A percentile compares a stretch with the other conserved stretches of the same genome.
Conservation (phyloP, 2,888 invertebrate genomes). For the Dendrolimus pini region DNA sequence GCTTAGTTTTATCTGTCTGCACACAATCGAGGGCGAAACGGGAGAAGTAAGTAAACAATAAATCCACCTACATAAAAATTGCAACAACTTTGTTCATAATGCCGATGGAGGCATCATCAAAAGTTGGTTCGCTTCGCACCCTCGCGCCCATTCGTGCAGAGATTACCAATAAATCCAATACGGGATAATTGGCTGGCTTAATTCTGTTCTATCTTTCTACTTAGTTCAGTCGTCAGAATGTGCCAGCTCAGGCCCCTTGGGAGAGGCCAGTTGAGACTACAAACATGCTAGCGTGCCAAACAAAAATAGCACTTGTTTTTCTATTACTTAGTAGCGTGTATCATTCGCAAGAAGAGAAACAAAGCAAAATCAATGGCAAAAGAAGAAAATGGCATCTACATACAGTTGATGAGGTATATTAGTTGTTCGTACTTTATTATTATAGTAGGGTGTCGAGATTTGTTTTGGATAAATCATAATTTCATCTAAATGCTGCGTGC, state of each 20-base stretch:
- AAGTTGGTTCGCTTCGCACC: slow-evolving; percentile 74
- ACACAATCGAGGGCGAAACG: slow-evolving; percentile 62
- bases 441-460: background rate
- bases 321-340: slow-evolving; percentile 42
- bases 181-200: slow-evolving; percentile 77
- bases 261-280: slow-evolving; percentile 64
- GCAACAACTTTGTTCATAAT: slow-evolving; percentile 75
- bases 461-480: slow-evolving; percentile 7
- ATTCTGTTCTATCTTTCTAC: slow-evolving; percentile 77
- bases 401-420: slow-evolving; percentile 56
- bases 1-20: slow-evolving; percentile 60
- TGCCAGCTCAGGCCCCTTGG: slow-evolving; percentile 73
- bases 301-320: slow-evolving; percentile 46
- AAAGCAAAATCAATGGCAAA: slow-evolving; percentile 42
- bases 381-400: slow-evolving; percentile 46
- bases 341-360: slow-evolving; percentile 31
- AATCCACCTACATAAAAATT: slow-evolving; percentile 74
- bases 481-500: background rate
- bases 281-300: slow-evolving; percentile 48
- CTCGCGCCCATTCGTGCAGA: slow-evolving; percentile 76
- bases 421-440: slow-evolving; percentile 5
- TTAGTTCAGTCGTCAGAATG: slow-evolving; percentile 77
- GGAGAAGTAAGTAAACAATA: slow-evolving; percentile 64
- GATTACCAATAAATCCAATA: slow-evolving; percentile 78
- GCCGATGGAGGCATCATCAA: slow-evolving; percentile 73